These are phyloP conservation scores for Ophion costatus DNA, from an alignment of 2,888 invertebrate species.

Conservation along the genomic window DNA sequence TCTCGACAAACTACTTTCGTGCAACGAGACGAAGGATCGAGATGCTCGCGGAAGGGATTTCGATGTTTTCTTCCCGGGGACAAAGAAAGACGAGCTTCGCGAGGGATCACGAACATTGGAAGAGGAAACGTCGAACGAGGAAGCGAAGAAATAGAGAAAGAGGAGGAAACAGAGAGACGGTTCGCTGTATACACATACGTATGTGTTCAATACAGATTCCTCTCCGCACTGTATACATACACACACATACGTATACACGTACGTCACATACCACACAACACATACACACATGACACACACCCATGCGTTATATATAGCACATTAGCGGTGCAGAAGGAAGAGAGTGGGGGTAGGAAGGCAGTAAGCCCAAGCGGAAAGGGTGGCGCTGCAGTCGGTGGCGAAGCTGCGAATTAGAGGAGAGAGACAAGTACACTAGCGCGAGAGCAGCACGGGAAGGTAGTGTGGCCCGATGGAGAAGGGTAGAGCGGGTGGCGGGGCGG, in stretches of 20 bases:
- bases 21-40: conserved; percentile 23
- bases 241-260: neutral
- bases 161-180: neutral
- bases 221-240: neutral
- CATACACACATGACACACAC: neutral
- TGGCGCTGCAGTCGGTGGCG: conserved; percentile 57
- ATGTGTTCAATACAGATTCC: no score
- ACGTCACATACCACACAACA: no score
- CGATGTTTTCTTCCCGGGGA: conserved; percentile 35
- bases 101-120: conserved; percentile 66
- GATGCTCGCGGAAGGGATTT: conserved; percentile 52
- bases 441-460: conserved; percentile 31
- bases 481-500: conserved; percentile 27
- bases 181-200: no score
- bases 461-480: conserved; percentile 17
- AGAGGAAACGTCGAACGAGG: conserved; percentile 61
- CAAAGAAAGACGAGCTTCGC: conserved; percentile 41
- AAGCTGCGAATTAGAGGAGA: conserved; percentile 51
- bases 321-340: conserved; percentile 36
- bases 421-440: conserved; percentile 47
- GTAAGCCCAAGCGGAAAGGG: conserved; percentile 59
- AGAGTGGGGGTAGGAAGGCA: conserved; percentile 66
- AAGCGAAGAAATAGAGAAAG: conserved; percentile 57
- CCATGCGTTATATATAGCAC: neutral
- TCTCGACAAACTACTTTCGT: conserved; percentile 42